phyloP scores from a whole-genome alignment of 2,113 vertebrate species.

The Malurus alboscapulatus region DNA sequence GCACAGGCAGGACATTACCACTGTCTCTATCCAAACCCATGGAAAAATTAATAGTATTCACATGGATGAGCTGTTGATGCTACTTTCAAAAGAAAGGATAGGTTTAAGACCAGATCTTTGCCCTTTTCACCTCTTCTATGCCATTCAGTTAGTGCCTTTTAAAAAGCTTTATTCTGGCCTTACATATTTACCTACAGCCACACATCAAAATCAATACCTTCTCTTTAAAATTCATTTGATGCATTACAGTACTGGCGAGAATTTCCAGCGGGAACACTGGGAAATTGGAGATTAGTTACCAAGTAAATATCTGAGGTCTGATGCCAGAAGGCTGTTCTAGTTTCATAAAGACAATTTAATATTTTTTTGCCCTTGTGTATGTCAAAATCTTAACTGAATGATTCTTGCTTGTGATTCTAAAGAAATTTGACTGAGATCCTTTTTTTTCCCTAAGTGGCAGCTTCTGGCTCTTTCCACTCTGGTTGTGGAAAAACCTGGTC shows the following conservation, averaged over 20 bases:
- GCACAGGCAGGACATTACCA: not conserved
- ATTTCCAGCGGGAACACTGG: slow-evolving; percentile 2
- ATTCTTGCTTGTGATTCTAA: not conserved
- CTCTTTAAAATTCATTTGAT: slow-evolving; percentile 22
- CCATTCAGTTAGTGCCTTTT: not conserved
- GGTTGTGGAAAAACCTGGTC: not conserved
- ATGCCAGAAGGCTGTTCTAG: not conserved
- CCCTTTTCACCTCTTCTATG: not conserved
- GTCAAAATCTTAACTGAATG: not conserved
- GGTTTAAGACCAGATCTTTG: not conserved
- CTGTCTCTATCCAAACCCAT: not conserved
- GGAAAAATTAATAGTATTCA: not conserved
- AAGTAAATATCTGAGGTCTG: slow-evolving; percentile 6
- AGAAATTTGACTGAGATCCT: not conserved
- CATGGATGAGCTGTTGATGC: not conserved
- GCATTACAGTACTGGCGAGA: not conserved
- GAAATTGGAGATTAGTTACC: slow-evolving; percentile 37
- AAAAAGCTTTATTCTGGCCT: not conserved
- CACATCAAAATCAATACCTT: not conserved
- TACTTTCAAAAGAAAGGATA: not conserved
- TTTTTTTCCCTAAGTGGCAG: not conserved
- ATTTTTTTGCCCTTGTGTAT: not conserved
- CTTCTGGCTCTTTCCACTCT: not conserved
- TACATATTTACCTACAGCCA: not conserved
- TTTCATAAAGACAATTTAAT: slow-evolving; percentile 2